Conservation (phyloP, 2,113 vertebrate genomes). For the Nothocercus julius region DNA sequence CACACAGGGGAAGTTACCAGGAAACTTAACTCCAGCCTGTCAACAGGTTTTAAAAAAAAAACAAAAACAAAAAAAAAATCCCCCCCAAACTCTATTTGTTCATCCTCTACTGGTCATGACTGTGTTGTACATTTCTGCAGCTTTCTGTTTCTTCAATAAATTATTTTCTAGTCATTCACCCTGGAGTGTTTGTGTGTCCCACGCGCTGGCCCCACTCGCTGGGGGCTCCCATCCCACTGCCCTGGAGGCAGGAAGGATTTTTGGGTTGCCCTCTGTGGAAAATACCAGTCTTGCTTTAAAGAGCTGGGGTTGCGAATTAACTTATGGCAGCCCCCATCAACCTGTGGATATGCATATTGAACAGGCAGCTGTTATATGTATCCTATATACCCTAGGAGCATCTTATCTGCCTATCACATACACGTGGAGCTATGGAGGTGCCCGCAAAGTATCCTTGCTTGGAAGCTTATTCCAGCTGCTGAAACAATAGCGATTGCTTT, state of each 20-base stretch:
- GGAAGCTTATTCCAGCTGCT: background rate
- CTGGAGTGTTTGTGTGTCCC: background rate
- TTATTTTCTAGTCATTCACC: constrained; percentile 81
- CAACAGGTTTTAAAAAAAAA: constrained; percentile 57
- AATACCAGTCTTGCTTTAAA: too few species aligned
- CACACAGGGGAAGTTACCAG: background rate
- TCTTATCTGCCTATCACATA: background rate
- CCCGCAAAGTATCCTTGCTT: background rate
- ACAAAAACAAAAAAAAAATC: background rate
- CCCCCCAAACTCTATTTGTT: constrained; percentile 59
- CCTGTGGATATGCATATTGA: too few species aligned
- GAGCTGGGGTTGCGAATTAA: too few species aligned
- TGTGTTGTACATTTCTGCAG: constrained; percentile 79
- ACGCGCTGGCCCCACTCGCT: too few species aligned
- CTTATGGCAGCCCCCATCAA: too few species aligned
- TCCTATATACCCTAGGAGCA: background rate
- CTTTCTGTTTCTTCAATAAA: constrained; percentile 84
- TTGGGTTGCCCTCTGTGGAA: too few species aligned
- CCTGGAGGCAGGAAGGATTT: background rate
- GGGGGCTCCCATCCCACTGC: background rate
- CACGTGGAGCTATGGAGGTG: background rate
- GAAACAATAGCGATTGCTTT: background rate
- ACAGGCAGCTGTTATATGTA: background rate
- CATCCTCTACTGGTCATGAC: constrained; percentile 74
- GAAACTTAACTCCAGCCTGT: constrained; percentile 52